Conservation (phyloP, 2,888 invertebrate species). For the Seira sanloemensis region DNA sequence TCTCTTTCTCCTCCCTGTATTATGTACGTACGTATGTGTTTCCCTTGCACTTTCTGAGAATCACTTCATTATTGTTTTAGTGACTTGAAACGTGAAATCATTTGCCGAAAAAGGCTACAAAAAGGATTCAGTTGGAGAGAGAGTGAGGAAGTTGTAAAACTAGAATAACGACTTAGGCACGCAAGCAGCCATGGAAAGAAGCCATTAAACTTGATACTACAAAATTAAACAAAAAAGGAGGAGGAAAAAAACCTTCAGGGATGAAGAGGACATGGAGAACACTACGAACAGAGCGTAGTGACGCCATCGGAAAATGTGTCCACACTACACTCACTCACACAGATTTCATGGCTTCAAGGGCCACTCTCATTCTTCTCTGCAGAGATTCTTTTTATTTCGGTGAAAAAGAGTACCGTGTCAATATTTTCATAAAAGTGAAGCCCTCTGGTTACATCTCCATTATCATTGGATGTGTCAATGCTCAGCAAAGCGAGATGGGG, state of each 20-base stretch:
- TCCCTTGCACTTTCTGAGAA: background rate
- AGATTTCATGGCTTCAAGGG: background rate
- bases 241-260: background rate
- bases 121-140: background rate
- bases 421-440: background rate
- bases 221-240: background rate
- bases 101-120: background rate
- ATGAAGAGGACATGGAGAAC: background rate
- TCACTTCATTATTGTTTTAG: conserved; percentile 4
- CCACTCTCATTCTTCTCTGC: background rate
- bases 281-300: background rate
- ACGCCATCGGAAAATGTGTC: background rate
- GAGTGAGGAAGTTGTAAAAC: conserved; percentile 4
- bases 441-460: background rate
- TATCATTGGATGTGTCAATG: background rate
- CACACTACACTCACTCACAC: no score
- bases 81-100: conserved; percentile 4
- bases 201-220: background rate
- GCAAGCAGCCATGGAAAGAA: conserved; percentile 1
- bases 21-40: no score
- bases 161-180: conserved; percentile 4
- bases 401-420: background rate
- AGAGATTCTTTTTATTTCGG: no score
- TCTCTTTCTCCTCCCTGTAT: background rate
- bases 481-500: background rate